Evolutionary conservation across 2,113 vertebrate genomes (phyloP).

Genomic region (Ptilorrhoa leucosticta): DNA sequence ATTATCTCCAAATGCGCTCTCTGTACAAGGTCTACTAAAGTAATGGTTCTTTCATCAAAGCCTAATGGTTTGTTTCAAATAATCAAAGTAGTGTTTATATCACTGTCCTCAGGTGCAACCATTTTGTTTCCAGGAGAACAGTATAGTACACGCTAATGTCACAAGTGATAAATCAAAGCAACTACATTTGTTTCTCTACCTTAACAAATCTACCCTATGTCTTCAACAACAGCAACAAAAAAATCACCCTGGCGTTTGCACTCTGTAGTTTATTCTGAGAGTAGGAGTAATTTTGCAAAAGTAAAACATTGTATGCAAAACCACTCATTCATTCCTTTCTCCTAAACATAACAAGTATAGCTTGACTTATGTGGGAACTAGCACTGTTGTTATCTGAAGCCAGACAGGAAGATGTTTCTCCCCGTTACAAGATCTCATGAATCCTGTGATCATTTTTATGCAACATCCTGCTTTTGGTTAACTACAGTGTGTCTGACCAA

Average conservation of each 20-base stretch:
- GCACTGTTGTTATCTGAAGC: not conserved
- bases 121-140: conserved; percentile 72
- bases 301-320: conserved; percentile 69
- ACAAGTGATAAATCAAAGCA: conserved; percentile 79
- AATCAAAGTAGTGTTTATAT: conserved; percentile 78
- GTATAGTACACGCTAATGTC: conserved; percentile 69
- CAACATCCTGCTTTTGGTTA: not conserved
- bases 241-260: conserved; percentile 68
- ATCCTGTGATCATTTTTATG: not conserved
- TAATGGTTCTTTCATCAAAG: conserved; percentile 77
- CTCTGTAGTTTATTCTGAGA: conserved; percentile 54
- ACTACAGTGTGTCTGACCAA: not conserved
- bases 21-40: conserved; percentile 61
- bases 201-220: conserved; percentile 58
- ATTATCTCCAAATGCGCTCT: conserved; percentile 62
- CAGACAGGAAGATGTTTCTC: not conserved
- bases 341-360: not conserved
- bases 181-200: conserved; percentile 72
- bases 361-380: conserved; percentile 1
- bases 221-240: conserved; percentile 60
- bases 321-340: conserved; percentile 36
- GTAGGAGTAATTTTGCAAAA: conserved; percentile 60
- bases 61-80: conserved; percentile 81
- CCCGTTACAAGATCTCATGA: not conserved
- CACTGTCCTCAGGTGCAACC: conserved; percentile 76